Base-by-base conservation (phyloP, 2,888 invertebrate genomes). In the Xanthia icteritia region DNA sequence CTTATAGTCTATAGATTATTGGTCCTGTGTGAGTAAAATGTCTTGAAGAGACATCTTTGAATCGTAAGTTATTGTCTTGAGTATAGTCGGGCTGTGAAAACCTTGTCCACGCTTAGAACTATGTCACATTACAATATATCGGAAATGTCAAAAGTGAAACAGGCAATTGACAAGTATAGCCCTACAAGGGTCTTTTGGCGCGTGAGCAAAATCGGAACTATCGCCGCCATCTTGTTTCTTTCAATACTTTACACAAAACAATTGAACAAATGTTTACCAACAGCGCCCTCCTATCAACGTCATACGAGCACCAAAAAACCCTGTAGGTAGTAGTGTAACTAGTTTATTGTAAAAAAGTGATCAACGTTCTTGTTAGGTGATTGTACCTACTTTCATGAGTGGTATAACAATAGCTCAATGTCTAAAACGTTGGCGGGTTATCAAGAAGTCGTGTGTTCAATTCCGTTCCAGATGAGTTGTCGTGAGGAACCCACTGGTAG, bases 1-100 rank as follows among this genome's bases (percentile, higher is more conserved):
- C 56, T 56, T 61, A 70, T 27, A 64, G 51, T 36, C 65, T 73
- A 60, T 72, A 36, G 84, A 81, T 82, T 76, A 83, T 84, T 84
- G 81, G 73, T 4, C 11, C n/a, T 76, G 77, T 81, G 36, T n/a
- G 82, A 64, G 69, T 69, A 58, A n/a, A 70, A 51, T 39, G n/a
- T 67, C 48, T 45, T 60, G 27, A 15, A 54, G 9, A 23, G 76
- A 60, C n/a, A n/a, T 68, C 76, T 61, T 56, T 6, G 5, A 51
- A 39, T 45, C 27, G 17, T n/a, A n/a, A 58, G 20, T 56, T 36
- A 42, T 17, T 56, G 2, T 8, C 3, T 36, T 13, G 11, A 48
- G 17, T 36, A 71, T 5, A 58, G 13, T 9, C 31, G 17, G 4
- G 0, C 4, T 42, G 9, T 42, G 17, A 11, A 68, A 54, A 54